These are phyloP conservation scores for Chaetorhynchus papuensis DNA, from an alignment of 2,113 vertebrate genomes.

Conservation along the genomic window DNA sequence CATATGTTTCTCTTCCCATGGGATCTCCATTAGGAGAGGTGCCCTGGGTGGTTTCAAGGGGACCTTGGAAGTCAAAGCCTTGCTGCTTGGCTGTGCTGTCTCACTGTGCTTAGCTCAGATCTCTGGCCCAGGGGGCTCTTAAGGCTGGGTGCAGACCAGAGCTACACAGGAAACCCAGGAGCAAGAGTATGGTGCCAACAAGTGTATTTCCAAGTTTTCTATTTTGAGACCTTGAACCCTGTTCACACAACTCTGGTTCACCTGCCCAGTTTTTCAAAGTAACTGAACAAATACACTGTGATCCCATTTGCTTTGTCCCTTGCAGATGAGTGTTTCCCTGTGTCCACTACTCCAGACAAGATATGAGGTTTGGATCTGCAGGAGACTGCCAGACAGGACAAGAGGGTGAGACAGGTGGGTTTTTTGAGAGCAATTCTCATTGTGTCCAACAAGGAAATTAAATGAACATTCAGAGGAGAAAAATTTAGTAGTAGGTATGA, in stretches of 20 bases:
- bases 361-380: fast-evolving
- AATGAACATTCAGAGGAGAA: not conserved
- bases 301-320: not conserved
- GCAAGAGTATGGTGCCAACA: not conserved
- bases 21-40: not conserved
- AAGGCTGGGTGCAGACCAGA: fast-evolving
- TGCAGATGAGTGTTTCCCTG: not conserved
- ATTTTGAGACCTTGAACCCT: not conserved
- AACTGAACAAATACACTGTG: not conserved
- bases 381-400: not conserved
- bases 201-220: not conserved
- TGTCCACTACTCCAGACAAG: not conserved
- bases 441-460: constrained; percentile 15
- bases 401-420: not conserved
- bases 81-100: fast-evolving
- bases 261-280: not conserved
- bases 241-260: not conserved
- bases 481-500: not conserved
- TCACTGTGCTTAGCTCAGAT: fast-evolving
- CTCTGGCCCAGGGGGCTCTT: fast-evolving
- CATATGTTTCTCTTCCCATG: not conserved
- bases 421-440: not conserved
- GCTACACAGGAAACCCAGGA: not conserved
- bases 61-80: not conserved
- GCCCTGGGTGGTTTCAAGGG: not conserved